Evolutionary conservation across 2,113 vertebrate species (phyloP).

Genomic region (Strix uralensis): DNA sequence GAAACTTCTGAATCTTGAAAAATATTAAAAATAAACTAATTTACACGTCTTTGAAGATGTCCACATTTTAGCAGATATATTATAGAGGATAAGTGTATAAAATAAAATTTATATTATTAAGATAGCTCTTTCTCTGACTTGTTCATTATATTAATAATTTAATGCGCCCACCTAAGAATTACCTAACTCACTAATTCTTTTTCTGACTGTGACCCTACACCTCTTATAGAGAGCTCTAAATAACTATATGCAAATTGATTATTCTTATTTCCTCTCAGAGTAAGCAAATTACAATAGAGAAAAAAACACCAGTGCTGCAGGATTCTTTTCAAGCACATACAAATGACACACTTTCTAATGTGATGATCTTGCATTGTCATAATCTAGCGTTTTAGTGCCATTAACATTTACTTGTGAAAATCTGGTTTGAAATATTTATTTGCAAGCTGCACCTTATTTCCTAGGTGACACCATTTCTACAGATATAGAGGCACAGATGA

Average conservation of each 20-base stretch:
- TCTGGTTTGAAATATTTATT: conserved; percentile 16
- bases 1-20: not conserved
- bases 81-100: not conserved
- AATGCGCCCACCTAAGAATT: not conserved
- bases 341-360: not conserved
- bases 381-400: not conserved
- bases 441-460: not conserved
- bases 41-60: not conserved
- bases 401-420: conserved; percentile 29
- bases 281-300: not conserved
- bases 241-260: not conserved
- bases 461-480: not conserved
- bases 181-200: not conserved
- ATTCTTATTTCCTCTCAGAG: not conserved
- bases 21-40: not conserved
- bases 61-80: not conserved
- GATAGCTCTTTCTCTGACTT: not conserved
- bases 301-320: not conserved
- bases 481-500: not conserved
- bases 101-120: not conserved
- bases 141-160: not conserved
- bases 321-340: not conserved
- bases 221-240: not conserved
- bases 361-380: not conserved
- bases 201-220: not conserved